Evolutionary conservation across 2,797 vertebrate species (phyloP), one percentile per base, ranked within the genome.

Genomic region (Spea hammondii): DNA sequence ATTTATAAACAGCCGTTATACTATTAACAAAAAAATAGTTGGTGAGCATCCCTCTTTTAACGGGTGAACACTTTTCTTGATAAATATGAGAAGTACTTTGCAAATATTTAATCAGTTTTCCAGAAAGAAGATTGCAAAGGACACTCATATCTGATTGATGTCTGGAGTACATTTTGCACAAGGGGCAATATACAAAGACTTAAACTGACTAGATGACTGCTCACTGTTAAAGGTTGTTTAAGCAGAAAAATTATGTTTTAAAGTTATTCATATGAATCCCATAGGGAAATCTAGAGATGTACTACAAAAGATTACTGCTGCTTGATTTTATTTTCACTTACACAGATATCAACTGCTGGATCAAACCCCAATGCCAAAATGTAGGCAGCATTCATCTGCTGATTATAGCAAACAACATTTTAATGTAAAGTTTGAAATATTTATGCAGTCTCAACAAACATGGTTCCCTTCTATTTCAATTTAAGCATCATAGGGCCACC

Each of bases 111-210:
- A 59, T 59, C 55, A 59, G 4, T 59, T 59, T 59, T 59, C 4
- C 55, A 59, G 55, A 59, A 32, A 32, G 4, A 59, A 59, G 55
- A 59, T 59, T 62, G 44, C 59, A 62, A 62, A 62, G 59, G 14
- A 17, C 59, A 17, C 59, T 17, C n/a, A 17, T 32, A 17, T 32
- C 14, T 59, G 55, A 59, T n/a, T 62, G n/a, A 32, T 62, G 32
- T 17, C n/a, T 12, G n/a, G n/a, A 62, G 59, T 17, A 62, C 59
- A 62, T 62, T 62, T 62, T 17, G 59, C 59, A 32, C 7, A 62
- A 62, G 59, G 32, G 59, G n/a, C 6, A 62, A 12, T 62, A 62
- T 62, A 62, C n/a, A 62, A 62, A 62, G 59, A 62, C 59, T 32
- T 62, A 62, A 5, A 62, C 14, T 6, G 5, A 62, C 59, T 17